Base-by-base conservation (phyloP, 2,113 vertebrate genomes). In the Misgurnus mizolepis region DNA sequence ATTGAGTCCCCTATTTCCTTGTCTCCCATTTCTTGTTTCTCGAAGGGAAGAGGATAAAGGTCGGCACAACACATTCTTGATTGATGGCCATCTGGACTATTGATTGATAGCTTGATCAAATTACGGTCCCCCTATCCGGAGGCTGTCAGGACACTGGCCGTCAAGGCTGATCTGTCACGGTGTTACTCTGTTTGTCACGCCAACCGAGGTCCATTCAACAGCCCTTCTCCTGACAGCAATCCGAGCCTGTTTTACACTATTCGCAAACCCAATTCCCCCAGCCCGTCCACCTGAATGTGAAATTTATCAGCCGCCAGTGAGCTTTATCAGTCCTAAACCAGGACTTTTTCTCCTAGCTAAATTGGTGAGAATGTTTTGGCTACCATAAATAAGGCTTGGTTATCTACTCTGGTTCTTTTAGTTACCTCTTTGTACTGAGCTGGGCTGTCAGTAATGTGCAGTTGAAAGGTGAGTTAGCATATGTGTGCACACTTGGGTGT, bases 81-180 rank as follows among this genome's bases (percentile, higher is more conserved):
- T 56, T 78, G 78, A 84, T 80, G 62, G 67, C 74, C 56, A 62
- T 81, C 62, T 82, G 80, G 80, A 56, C 27, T 43, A 62, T 70
- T 84, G 83, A 84, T 83, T 86, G 85, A 84, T 83, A 68, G 79
- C 69, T 82, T 83, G 78, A 84, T 81, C 81, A 84, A 83, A 84
- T 83, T 81, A 84, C 43, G 14, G 34, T 14, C 50, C 45, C 55
- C 34, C 65, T 34, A 80, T 84, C 78, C 47, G 7, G 50, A 53
- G 11, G 65, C 67, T 81, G 74, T 81, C 83, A 83, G 86, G 80
- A 78, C 64, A 64, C 81, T 77, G 83, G 78, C 70, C 71, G 82
- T 85, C 86, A 84, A 80, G 68, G 67, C 80, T 79, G 80, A 85
- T 74, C 85, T 79, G 78, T 85, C 84, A 84, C 67, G 62, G 73